phyloP scores from a whole-genome alignment of 2,888 invertebrate species.

The Caenorhabditis wallacei region DNA sequence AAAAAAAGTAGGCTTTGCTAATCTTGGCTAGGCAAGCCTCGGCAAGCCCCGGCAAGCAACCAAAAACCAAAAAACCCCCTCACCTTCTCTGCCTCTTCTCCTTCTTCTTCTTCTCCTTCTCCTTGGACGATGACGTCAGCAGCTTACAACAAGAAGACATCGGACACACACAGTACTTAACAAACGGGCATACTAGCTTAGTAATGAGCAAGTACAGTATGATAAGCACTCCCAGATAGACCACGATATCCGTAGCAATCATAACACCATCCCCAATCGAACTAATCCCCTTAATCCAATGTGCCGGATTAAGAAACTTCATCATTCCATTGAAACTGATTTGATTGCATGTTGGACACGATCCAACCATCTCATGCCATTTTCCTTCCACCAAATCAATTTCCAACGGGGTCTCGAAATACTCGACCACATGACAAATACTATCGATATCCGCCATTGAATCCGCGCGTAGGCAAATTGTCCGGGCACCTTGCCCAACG shows the following conservation, averaged over 20 bases:
- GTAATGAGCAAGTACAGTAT: constrained; percentile 74
- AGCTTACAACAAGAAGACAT: neutral
- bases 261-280: constrained; percentile 76
- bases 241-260: constrained; percentile 73
- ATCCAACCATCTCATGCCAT: constrained; percentile 73
- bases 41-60: too few species aligned
- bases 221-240: constrained; percentile 69
- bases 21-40: too few species aligned
- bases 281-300: constrained; percentile 76
- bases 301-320: constrained; percentile 76
- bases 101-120: constrained; percentile 29
- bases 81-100: constrained; percentile 32
- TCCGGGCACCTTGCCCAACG: constrained; percentile 69
- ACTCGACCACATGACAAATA: constrained; percentile 77
- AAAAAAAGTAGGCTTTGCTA: too few species aligned
- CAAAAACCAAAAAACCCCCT: neutral
- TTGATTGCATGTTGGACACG: constrained; percentile 80
- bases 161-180: constrained; percentile 73
- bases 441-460: constrained; percentile 71
- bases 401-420: constrained; percentile 73
- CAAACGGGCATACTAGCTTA: constrained; percentile 75
- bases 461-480: constrained; percentile 77
- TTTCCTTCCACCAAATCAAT: constrained; percentile 73
- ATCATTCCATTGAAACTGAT: constrained; percentile 73
- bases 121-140: too few species aligned